Conservation (phyloP, 1,140 invertebrate genomes). For the Lycorma delicatula region DNA sequence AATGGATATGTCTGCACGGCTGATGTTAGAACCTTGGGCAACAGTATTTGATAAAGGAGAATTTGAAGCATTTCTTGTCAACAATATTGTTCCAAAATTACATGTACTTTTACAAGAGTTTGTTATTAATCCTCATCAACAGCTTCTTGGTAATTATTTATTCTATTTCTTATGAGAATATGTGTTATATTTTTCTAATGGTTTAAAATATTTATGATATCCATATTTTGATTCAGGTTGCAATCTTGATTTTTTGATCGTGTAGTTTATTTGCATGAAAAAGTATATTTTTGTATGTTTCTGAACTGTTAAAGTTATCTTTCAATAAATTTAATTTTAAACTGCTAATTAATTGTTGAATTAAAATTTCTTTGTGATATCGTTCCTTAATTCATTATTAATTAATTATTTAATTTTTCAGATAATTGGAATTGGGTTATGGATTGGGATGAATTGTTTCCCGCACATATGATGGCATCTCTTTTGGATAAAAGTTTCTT, state of each 20-base stretch:
- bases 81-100: constrained; percentile 87
- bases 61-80: constrained; percentile 76
- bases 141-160: constrained; percentile 55
- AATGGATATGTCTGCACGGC: constrained; percentile 79
- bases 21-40: constrained; percentile 91
- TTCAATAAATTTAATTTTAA: no score
- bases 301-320: no score
- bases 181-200: no score
- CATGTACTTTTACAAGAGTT: constrained; percentile 62
- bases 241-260: no score
- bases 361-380: no score
- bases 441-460: constrained; percentile 74
- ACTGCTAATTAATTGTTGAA: no score
- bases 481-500: constrained; percentile 80
- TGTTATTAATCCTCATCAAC: constrained; percentile 78
- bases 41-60: constrained; percentile 70
- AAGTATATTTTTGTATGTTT: no score
- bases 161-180: no score
- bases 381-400: no score
- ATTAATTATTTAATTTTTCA: constrained; percentile 27
- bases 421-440: constrained; percentile 77
- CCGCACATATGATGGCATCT: constrained; percentile 55
- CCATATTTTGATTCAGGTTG: no score
- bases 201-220: no score
- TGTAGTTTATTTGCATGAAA: no score